Evolutionary conservation across 2,888 invertebrate genomes (phyloP), one percentile per base, ranked within the genome.

Genomic region (Acanthosepion lycidas): DNA sequence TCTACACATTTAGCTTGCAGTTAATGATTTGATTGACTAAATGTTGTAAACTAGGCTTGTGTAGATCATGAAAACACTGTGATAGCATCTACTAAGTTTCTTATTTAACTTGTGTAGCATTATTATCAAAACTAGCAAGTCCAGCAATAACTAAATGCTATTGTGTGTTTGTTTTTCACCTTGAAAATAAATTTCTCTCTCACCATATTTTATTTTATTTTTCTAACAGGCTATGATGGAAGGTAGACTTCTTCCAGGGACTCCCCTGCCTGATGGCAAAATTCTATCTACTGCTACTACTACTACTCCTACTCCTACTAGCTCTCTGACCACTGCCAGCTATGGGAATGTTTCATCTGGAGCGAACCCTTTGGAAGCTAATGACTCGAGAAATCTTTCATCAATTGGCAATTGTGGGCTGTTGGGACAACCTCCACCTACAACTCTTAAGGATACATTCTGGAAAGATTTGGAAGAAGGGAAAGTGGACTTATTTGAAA

Each of bases 401-500:
- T 53, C 94, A 33, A 42, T 78, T 94, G 23, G 55, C 59, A 64
- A 94, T 55, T 94, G 55, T 48, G 59, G 33, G 33, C 42, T 94
- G 42, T 28, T 64, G 4, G 94, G 94, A 94, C 93, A 93, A 53
- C n/a, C 48, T 6, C 95, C 95, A 23, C 95, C 96, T 26, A 94
- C 96, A 55, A 96, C 96, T 23, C 96, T 97, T 53, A 97, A 97
- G 95, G 97, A 97, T 95, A 97, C 97, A 15, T 97, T 97, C 95
- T 97, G 97, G 97, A 96, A 97, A 94, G 97, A 97, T 95, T 96
- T 97, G 23, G 97, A 97, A 95, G 96, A 97, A 94, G 97, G 97
- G 1, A 96, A 97, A 94, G 96, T 97, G n/a, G 96, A 97, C 94
- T 96, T 97, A 64, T 97, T 97, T 95, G 96, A 96, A 49, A 96